These are phyloP conservation scores for Lycaon pictus DNA, from an alignment of 2,113 vertebrate genomes.

Conservation along the genomic window DNA sequence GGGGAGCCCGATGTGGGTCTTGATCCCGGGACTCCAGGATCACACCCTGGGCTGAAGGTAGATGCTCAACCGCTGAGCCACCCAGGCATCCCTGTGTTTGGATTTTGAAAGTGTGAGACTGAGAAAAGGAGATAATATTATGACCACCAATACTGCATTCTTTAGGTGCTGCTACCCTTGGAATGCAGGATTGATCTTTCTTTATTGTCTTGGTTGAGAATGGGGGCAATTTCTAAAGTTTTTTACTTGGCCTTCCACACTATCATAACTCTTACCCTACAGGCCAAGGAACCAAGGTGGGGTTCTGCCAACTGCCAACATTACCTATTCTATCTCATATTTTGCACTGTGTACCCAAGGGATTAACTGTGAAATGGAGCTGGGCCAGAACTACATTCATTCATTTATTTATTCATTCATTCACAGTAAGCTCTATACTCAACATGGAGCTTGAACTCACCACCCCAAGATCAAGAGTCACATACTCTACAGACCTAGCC, in stretches of 20 bases:
- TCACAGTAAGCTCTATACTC: not conserved
- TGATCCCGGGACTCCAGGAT: no score
- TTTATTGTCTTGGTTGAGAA: not conserved
- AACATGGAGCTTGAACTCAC: not conserved
- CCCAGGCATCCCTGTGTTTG: not conserved
- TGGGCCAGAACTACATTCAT: not conserved
- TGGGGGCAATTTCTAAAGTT: not conserved
- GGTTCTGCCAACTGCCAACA: not conserved
- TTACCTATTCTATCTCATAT: not conserved
- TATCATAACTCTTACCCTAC: not conserved
- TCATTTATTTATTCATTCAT: not conserved
- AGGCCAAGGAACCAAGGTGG: not conserved
- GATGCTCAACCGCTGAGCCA: no score
- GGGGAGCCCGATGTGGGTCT: no score
- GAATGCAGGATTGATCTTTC: not conserved
- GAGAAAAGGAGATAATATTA: not conserved
- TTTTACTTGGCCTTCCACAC: not conserved
- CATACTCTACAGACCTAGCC: not conserved
- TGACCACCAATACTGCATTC: not conserved
- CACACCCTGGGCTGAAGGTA: no score
- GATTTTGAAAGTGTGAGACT: not conserved
- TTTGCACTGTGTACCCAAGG: not conserved
- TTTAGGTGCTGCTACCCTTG: not conserved
- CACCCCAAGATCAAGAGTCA: not conserved
- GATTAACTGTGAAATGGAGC: not conserved